Evolutionary conservation across 2,113 vertebrate species (phyloP).

Genomic region (Tachuris rubrigastra): DNA sequence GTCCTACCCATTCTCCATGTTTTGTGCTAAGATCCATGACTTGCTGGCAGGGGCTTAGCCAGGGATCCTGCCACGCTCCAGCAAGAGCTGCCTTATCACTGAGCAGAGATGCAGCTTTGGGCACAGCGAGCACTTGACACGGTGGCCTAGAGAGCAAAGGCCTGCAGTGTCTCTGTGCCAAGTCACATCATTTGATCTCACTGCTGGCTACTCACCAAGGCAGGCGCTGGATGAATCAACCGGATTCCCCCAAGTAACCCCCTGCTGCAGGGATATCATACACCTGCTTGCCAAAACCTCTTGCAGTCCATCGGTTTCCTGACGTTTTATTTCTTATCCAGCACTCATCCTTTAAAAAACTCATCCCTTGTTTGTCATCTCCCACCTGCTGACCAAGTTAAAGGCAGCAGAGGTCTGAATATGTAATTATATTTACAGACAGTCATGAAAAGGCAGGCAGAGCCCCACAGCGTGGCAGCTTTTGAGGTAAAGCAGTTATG

Average conservation of each 20-base stretch:
- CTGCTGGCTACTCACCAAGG: fast-evolving
- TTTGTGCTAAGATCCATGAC: background rate
- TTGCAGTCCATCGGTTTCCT: no score
- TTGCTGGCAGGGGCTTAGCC: background rate
- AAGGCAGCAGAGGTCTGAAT: background rate
- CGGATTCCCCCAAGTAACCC: fast-evolving
- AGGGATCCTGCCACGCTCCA: background rate
- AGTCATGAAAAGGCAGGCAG: background rate
- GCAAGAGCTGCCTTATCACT: background rate
- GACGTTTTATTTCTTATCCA: background rate
- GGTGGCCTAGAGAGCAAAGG: background rate
- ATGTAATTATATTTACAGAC: fast-evolving
- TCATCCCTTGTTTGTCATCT: background rate
- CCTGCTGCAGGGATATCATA: background rate
- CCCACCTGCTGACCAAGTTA: background rate
- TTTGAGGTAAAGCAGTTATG: background rate
- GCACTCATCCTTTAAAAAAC: background rate
- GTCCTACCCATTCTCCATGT: fast-evolving
- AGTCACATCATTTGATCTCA: fast-evolving
- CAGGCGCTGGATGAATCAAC: background rate
- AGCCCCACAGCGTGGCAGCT: background rate
- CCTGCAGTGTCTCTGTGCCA: background rate
- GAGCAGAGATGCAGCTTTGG: background rate
- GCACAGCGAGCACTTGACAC: background rate
- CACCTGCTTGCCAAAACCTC: background rate